Evolutionary conservation across 1,140 invertebrate species (phyloP), one percentile per base, ranked within the genome.

Genomic region (Sycophila sp.): DNA sequence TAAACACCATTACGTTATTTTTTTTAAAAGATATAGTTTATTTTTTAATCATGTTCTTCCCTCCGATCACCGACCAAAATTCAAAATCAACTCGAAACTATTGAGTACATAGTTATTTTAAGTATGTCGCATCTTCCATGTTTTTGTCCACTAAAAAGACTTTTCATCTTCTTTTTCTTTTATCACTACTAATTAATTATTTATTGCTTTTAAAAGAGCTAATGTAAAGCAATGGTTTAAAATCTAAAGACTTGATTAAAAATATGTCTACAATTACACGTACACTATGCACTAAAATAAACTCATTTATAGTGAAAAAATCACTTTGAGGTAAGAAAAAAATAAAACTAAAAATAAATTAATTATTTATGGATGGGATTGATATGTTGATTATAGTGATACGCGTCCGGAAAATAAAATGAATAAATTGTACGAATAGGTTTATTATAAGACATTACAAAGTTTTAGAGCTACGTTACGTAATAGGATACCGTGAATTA

Each of bases 351-450:
- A n/a, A n/a, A n/a, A 53, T 58, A 58, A 71, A 68, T 53, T 55
- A 58, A 26, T 55, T 64, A 63, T 49, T 32, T 58, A 63, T 49
- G n/a, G 60, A 56, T 34, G 55, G 45, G 22, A 73, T 76, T 72
- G 73, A 76, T 71, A 78, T 71, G 63, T 78, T 75, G 69, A 74
- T 76, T 80, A 78, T 67, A 76, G 70, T 72, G 77, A 77, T 73
- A 72, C 67, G 73, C 69, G 76, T 76, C 66, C 74, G 74, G 69
- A 76, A 66, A 75, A 75, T 64, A 56, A 59, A 55, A 32, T 65
- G 38, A 74, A 62, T 71, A 62, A 40, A 62, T 69, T 72, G 19
- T 69, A 60, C 56, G 62, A 69, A 69, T 67, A 74, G 40, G 45
- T 55, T 70, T 55, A 69, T 72, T 63, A 45, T 63, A 63, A 73